Conservation (phyloP, 1,140 invertebrate genomes). For the Heterodera schachtii region DNA sequence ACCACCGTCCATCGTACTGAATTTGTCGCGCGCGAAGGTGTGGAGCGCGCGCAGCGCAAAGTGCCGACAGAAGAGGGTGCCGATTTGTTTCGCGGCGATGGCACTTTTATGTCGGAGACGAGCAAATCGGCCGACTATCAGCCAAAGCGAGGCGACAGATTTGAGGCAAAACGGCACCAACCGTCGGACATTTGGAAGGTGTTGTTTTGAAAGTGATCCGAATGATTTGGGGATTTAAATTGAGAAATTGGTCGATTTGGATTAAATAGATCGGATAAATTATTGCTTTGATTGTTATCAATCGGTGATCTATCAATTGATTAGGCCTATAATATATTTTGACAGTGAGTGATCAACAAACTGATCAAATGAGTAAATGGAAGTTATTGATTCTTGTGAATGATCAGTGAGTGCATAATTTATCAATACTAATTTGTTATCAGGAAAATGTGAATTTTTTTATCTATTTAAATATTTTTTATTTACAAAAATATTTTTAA, state of each 20-base stretch:
- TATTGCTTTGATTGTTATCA: too few species aligned
- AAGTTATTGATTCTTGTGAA: too few species aligned
- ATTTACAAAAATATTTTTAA: too few species aligned
- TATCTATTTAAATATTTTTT: too few species aligned
- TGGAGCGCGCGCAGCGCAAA: background rate
- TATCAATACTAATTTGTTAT: too few species aligned
- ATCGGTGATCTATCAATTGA: too few species aligned
- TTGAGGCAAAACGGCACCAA: conserved; percentile 29
- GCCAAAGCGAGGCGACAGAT: conserved; percentile 27
- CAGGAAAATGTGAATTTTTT: too few species aligned
- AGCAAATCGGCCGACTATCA: conserved; percentile 21
- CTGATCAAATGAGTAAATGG: too few species aligned
- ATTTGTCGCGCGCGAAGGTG: background rate
- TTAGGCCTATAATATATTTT: too few species aligned
- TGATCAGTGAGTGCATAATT: too few species aligned
- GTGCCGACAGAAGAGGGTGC: background rate
- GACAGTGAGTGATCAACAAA: too few species aligned
- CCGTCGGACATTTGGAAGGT: conserved; percentile 37
- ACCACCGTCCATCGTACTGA: background rate
- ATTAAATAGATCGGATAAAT: too few species aligned
- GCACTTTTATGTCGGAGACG: conserved; percentile 35
- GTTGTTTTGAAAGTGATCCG: background rate
- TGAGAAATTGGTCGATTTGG: background rate
- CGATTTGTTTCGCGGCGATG: conserved; percentile 23
- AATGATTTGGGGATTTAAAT: background rate